Base-by-base conservation (phyloP, 2,113 vertebrate species). In the Hyla sarda region DNA sequence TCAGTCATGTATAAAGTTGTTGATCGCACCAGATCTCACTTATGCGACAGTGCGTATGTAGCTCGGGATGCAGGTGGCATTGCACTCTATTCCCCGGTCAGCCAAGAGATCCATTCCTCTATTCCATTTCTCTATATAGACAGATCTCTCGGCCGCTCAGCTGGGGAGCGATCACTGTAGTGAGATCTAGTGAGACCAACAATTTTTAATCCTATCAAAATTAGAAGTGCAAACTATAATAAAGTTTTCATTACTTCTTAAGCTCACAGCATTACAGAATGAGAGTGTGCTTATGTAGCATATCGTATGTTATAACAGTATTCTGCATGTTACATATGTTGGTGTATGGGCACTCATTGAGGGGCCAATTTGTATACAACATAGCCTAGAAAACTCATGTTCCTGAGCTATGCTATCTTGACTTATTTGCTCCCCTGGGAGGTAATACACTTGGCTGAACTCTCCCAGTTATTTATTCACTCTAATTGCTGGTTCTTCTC, bases 401-500 rank as follows among this genome's bases (percentile, higher is more conserved):
- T 25, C 13, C 17, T 62, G 56, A 81, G 16, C 78, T 65, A 45
- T 62, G 41, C 78, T 47, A 65, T 47, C 41, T 47, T 56, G 56
- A 81, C 37, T 47, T 81, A 14, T 60, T 60, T 14, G 5, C 19
- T 56, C 77, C 78, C 56, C n/a, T 1, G 34, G 34, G 56, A 47
- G 56, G 3, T 81, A 25, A 65, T 65, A 25, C 41, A 65, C 32
- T 77, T 62, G 56, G 54, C 54, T 62, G 21, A 58, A 58, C 56
- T 45, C 14, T 5, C 28, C 11, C 19, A 62, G 32, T 62, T 82
- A 47, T 50, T 67, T 82, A 50, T 69, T 16, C 62, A 48, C 25
- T 37, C 54, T 65, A 60, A 81, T 81, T 65, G 45, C 34, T 71
- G 62, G 25, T 30, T 65, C 60, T 28, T 50, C 80, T 69, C 25